Evolutionary conservation across 1,140 invertebrate species (phyloP).

Genomic region (Callitettix versicolor): DNA sequence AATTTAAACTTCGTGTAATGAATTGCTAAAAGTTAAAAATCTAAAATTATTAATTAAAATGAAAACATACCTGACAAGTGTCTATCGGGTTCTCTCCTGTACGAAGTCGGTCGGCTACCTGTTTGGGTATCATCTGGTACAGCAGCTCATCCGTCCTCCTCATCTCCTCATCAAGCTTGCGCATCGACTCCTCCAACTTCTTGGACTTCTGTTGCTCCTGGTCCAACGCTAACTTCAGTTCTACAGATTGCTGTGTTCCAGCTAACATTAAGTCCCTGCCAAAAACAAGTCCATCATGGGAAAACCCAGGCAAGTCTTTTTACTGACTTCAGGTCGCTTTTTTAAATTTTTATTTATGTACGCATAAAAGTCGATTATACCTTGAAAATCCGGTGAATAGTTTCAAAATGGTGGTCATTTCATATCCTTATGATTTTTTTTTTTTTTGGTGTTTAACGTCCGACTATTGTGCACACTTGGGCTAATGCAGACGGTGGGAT

Average conservation of each 20-base stretch:
- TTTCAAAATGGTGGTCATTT: no score
- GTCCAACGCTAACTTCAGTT: slow-evolving; percentile 87
- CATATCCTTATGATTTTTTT: no score
- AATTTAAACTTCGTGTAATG: no score
- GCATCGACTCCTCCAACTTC: slow-evolving; percentile 92
- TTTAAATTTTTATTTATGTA: no score
- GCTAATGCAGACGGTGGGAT: no score
- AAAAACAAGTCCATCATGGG: slow-evolving; percentile 11
- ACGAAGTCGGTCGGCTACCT: slow-evolving; percentile 83
- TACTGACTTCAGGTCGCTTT: no score
- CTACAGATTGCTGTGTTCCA: slow-evolving; percentile 93
- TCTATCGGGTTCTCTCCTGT: slow-evolving; percentile 88
- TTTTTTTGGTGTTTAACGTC: no score
- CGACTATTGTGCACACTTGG: no score
- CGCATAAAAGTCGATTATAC: no score
- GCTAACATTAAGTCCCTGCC: slow-evolving; percentile 86
- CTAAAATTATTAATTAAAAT: no score
- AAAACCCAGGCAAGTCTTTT: background rate
- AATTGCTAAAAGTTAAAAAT: no score
- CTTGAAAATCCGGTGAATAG: no score
- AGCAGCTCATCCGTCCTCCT: slow-evolving; percentile 86
- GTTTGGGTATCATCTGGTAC: slow-evolving; percentile 98
- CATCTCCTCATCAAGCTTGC: slow-evolving; percentile 92
- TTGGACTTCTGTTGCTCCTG: slow-evolving; percentile 95
- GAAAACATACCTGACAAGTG: slow-evolving; percentile 82